Base-by-base conservation (phyloP, 2,888 invertebrate species). In the Ellobium chinense region DNA sequence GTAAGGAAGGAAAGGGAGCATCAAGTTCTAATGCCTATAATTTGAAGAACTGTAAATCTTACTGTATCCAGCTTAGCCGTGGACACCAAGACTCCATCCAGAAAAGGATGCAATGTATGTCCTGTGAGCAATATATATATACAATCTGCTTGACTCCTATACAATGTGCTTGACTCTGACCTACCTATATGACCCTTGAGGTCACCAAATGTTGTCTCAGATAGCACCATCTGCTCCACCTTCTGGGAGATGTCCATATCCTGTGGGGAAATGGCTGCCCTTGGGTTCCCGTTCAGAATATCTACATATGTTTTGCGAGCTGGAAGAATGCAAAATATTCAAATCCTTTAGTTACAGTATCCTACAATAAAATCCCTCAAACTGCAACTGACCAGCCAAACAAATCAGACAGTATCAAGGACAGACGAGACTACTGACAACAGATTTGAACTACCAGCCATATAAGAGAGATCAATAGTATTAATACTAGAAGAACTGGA, bases 161-260 rank as follows among this genome's bases (percentile, higher is more conserved):
- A 12, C 46, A 7, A 12, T 46, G 46, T 46, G 37, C 24, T 37
- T 70, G 21, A 34, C 58, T 54, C 12, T 14, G 34, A 80, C 87
- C 81, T 82, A 92, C 92, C 92, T 78, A 91, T 87, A 46, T 91
- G 91, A 14, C 91, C 91, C 75, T 88, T 88, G 18, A 91, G 81
- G 7, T 90, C 90, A 62, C 62, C 79, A 75, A 92, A 91, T 18
- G 91, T 91, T 58, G 88, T 83, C 81, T 92, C 92, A 24, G 90
- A 85, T n/a, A 84, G 84, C 4, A 93, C 84, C 9, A 93, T 84
- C 63, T 90, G 88, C 82, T 92, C 92, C 86, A 91, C 92, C 73
- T 88, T 91, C 83, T 91, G 90, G 46, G 91, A 91, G 79, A 93
- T 92, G 69, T 91, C 91, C 69, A 91, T 83, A 83, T 92, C 92